phyloP scores from a whole-genome alignment of 1,140 invertebrate species.

The Drosophila melanica region DNA sequence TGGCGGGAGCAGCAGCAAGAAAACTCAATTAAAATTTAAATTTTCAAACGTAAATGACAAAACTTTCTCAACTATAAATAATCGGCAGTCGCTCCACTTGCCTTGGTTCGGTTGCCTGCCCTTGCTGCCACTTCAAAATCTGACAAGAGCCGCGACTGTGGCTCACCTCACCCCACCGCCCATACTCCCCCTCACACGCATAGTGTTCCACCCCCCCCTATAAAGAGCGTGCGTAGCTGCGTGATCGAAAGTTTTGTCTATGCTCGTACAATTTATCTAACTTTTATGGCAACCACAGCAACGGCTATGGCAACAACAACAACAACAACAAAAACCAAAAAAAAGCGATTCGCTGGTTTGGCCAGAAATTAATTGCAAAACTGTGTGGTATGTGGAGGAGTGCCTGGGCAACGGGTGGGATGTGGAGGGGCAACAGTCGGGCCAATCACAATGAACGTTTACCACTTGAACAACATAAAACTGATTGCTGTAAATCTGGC shows the following conservation, averaged over 20 bases:
- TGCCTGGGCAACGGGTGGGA: not conserved
- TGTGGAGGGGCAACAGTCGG: constrained; percentile 21
- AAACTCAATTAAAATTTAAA: constrained; percentile 83
- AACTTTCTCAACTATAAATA: constrained; percentile 82
- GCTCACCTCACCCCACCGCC: not conserved
- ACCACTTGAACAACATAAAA: constrained; percentile 79
- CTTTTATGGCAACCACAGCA: constrained; percentile 71
- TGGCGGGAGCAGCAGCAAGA: constrained; percentile 43
- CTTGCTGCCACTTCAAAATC: constrained; percentile 69
- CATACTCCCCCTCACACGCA: not conserved
- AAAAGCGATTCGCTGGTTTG: constrained; percentile 57
- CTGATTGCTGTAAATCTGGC: constrained; percentile 78
- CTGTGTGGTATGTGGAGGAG: constrained; percentile 58
- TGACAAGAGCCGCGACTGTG: constrained; percentile 58
- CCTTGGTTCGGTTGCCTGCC: constrained; percentile 59
- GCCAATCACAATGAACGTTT: constrained; percentile 71
- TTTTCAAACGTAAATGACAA: constrained; percentile 82
- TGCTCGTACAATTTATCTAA: constrained; percentile 78
- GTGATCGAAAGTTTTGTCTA: constrained; percentile 81
- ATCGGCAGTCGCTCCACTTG: constrained; percentile 72
- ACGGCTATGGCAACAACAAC: constrained; percentile 43
- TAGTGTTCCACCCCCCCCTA: not conserved
- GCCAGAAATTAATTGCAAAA: constrained; percentile 80
- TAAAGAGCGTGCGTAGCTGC: constrained; percentile 72
- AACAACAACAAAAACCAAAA: constrained; percentile 7